A percentile compares a stretch with the other conserved stretches of the same genome.
Conservation (phyloP, 1,140 invertebrate genomes). For the Drosophila ficusphila region DNA sequence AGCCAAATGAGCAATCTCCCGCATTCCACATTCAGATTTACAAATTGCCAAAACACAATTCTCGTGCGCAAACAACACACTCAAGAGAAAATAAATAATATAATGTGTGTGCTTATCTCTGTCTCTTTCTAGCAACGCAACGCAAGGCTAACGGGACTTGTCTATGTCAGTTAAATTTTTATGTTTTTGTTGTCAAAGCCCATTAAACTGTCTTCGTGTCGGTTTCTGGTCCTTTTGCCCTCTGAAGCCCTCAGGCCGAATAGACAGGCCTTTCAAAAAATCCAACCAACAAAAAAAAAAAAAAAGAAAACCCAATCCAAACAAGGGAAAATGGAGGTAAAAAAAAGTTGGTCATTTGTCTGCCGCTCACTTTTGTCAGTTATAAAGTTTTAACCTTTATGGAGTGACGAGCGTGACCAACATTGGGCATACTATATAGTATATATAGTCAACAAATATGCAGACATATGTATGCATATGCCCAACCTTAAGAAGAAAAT, state of each 20-base stretch:
- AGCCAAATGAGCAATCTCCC: constrained; percentile 27
- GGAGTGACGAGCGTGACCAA: constrained; percentile 47
- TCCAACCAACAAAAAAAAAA: too few species aligned
- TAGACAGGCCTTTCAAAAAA: constrained; percentile 13
- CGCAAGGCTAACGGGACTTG: background rate
- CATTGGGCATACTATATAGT: constrained; percentile 27
- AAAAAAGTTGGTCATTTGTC: constrained; percentile 68
- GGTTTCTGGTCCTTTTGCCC: background rate
- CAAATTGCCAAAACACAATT: constrained; percentile 49
- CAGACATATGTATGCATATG: background rate
- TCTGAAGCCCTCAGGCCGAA: background rate
- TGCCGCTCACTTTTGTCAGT: constrained; percentile 56
- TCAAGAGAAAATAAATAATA: constrained; percentile 40
- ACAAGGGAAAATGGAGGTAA: constrained; percentile 18
- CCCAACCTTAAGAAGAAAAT: constrained; percentile 6
- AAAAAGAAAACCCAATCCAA: constrained; percentile 6
- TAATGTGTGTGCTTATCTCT: constrained; percentile 9
- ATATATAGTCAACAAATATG: constrained; percentile 23
- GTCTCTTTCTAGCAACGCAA: too few species aligned
- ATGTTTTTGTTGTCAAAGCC: constrained; percentile 58
- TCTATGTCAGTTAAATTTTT: constrained; percentile 55
- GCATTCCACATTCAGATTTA: constrained; percentile 37
- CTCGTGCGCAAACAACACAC: constrained; percentile 21
- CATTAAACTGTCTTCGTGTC: constrained; percentile 60
- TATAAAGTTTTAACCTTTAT: constrained; percentile 71